phyloP scores from a whole-genome alignment of 1,140 invertebrate genomes.

The Diploscapter pachys region DNA sequence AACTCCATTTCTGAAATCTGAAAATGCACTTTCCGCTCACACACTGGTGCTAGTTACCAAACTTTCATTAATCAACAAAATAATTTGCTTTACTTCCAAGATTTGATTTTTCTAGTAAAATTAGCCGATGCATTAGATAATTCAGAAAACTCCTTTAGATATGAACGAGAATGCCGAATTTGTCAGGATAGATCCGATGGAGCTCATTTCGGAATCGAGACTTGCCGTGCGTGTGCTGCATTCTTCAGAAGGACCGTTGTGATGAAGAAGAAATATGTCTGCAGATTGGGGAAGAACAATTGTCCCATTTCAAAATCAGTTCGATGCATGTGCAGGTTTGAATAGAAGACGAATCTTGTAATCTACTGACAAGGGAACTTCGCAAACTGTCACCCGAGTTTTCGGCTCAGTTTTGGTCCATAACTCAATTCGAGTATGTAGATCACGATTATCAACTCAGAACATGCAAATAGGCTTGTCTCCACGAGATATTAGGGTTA shows the following conservation, averaged over 20 bases:
- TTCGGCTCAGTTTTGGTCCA: background rate
- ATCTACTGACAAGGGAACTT: background rate
- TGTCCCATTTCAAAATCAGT: background rate
- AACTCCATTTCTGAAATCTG: too few species aligned
- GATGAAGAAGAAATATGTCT: constrained; percentile 26
- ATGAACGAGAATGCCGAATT: constrained; percentile 16
- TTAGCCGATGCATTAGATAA: too few species aligned
- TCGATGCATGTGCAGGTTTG: too few species aligned
- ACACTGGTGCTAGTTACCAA: too few species aligned
- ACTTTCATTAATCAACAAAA: too few species aligned
- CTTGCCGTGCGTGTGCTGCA: constrained; percentile 18
- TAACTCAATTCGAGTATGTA: background rate
- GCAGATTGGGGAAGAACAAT: constrained; percentile 18
- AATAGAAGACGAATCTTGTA: too few species aligned
- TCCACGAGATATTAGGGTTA: background rate
- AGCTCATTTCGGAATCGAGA: constrained; percentile 21
- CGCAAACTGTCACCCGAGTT: background rate
- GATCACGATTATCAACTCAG: constrained; percentile 1
- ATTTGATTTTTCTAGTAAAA: too few species aligned
- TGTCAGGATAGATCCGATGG: constrained; percentile 16
- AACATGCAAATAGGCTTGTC: constrained; percentile 18
- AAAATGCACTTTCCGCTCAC: too few species aligned
- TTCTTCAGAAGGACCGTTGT: constrained; percentile 24
- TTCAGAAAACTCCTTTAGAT: too few species aligned
- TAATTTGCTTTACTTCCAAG: too few species aligned